Percentiles rank a stretch among this genome's conserved stretches.
phyloP scores from a whole-genome alignment of 2,797 vertebrate species.

The Pyrocephalus nanus region DNA sequence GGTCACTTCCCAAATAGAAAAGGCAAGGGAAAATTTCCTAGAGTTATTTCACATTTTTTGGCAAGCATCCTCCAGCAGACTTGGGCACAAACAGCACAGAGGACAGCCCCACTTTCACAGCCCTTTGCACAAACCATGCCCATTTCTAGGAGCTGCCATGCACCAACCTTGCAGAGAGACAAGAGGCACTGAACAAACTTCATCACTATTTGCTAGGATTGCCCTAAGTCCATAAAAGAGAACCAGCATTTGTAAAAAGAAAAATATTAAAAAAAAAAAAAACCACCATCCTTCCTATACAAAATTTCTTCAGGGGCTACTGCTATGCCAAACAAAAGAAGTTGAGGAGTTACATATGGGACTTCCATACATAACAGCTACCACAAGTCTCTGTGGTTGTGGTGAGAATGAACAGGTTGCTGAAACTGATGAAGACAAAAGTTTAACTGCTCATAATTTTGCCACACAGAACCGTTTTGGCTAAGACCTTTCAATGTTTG shows the following conservation, averaged over 20 bases:
- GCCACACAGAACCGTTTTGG: not conserved
- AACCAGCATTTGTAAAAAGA: not conserved
- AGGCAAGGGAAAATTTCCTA: not conserved
- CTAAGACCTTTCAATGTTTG: not conserved
- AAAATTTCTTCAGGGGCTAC: not conserved
- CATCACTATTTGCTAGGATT: not conserved
- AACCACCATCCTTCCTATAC: fast-evolving
- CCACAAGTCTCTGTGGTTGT: not conserved
- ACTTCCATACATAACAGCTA: not conserved
- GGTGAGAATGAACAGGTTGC: not conserved
- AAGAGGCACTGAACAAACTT: not conserved
- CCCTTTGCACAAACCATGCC: not conserved
- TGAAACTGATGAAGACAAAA: not conserved
- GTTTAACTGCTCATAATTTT: not conserved
- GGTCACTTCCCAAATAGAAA: not conserved
- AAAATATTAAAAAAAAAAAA: fast-evolving
- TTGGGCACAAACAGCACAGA: not conserved
- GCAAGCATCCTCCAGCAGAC: not conserved
- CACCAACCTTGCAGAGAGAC: not conserved
- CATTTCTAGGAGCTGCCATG: not conserved
- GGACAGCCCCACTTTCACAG: not conserved
- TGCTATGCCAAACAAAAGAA: not conserved
- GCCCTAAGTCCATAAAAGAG: not conserved
- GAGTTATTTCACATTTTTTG: not conserved
- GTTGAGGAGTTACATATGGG: not conserved